Evolutionary conservation across 2,113 vertebrate genomes (phyloP), one percentile per base, ranked within the genome.

Genomic region (Tympanuchus pallidicinctus): DNA sequence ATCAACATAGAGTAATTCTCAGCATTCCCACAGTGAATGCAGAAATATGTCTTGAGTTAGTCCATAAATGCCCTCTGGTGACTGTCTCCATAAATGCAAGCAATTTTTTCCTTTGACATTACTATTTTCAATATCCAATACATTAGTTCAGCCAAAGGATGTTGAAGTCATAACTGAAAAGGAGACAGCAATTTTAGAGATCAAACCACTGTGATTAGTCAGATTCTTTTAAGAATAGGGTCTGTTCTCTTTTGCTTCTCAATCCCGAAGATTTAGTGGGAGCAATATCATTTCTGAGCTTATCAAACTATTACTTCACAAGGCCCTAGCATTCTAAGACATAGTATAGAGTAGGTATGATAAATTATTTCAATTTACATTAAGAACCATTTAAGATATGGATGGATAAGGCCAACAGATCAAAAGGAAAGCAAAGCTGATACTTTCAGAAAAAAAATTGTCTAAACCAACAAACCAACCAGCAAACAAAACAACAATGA

Each of bases 61-160:
- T 98, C 91, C 93, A 97, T 98, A 98, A 98, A 98, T 98, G 98
- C 98, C 98, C 98, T 98, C 98, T 98, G 97, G 97, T 98, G 98
- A 97, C 98, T 76, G 42, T 93, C 95, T 96, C 82, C 60, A 95
- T 97, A 97, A 98, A 96, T 98, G 97, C 98, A 98, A 89, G 94
- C 83, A 77, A 25, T 76, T 96, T 93, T 93, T 59, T 65, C 42
- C 30, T 92, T 79, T 64, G 36, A 63, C 52, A 67, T 38, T 82
- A 34, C 13, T 42, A 73, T 81, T 69, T 79, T 56, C 73, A 63
- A 66, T 86, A 85, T 11, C 11, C 11, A 60, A 15, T 42, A 57
- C 3, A 12, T 25, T 59, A 78, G 18, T 83, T 69, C 65, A 88
- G 12, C 13, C 69, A 96, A 67, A 10, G 65, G 56, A 82, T 50